Base-by-base conservation (phyloP, 2,113 vertebrate genomes). In the Eleginops maclovinus region DNA sequence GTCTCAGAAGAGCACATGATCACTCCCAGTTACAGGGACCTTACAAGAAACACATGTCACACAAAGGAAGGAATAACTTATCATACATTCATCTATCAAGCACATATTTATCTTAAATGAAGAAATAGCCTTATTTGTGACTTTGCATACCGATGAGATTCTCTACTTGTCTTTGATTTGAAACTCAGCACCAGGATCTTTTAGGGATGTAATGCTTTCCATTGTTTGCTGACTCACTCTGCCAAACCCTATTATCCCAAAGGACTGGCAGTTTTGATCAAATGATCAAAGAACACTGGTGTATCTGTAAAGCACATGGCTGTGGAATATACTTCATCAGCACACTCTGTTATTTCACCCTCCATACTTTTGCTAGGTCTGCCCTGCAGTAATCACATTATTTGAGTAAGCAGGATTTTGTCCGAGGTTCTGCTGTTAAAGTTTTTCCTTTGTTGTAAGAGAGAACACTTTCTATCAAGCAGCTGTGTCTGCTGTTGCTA, bases 241-340 rank as follows among this genome's bases (percentile, higher is more conserved):
- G 77, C 63, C 78, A 84, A 69, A 74, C 65, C 43, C 44, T 53
- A n/a, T 63, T 71, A 60, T 66, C 60, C 83, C 83, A 66, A 50
- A 56, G 79, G 65, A 58, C 31, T 72, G 74, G 61, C 79, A 83
- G 72, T 75, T 87, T 80, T 76, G 85, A 90, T 90, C 82, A 72
- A 67, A 83, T 77, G 76, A 86, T 88, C 87, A 89, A 82, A 90
- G 88, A 53, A 59, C 46, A 66, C 59, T 65, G 17, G 79, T 86
- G 69, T 75, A 78, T 89, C 87, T 88, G 88, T 87, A 67, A 67
- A 81, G 85, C 90, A 92, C 31, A 83, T 92, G 88, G 70, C 43
- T 60, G 22, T 51, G 67, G 41, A 71, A 65, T 69, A 22, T 65
- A 15, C 46, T 75, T 54, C 43, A 66, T 68, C 54, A 8, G 53